Conservation (phyloP, 2,888 invertebrate species). For the Tetranychus piercei region DNA sequence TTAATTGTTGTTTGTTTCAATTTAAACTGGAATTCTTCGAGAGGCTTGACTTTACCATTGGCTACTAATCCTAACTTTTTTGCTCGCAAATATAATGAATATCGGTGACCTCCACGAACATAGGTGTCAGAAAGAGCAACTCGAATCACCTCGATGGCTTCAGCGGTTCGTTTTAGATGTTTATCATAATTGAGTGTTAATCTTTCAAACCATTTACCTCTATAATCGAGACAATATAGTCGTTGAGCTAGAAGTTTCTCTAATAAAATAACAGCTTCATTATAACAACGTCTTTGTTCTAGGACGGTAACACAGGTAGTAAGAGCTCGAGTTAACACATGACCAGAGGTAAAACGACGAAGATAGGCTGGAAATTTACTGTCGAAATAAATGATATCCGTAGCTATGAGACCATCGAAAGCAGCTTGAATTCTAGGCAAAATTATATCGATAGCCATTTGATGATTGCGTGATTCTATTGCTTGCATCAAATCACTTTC, state of each 20-base stretch:
- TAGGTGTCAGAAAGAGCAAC: conserved; percentile 31
- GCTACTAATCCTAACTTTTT: conserved; percentile 10
- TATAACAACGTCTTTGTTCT: conserved; percentile 35
- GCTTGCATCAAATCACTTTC: conserved; percentile 31
- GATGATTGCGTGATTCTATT: conserved; percentile 31
- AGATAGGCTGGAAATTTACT: conserved; percentile 38
- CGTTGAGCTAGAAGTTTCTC: conserved; percentile 39
- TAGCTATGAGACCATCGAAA: not conserved
- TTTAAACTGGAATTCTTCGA: conserved; percentile 13
- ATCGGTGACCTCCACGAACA: conserved; percentile 33
- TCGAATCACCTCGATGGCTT: conserved; percentile 32
- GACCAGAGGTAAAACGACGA: conserved; percentile 42
- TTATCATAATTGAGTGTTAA: conserved; percentile 44
- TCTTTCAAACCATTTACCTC: conserved; percentile 42
- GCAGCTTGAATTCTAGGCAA: conserved; percentile 11
- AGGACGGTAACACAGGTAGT: conserved; percentile 36
- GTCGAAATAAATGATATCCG: not conserved
- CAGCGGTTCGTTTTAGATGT: conserved; percentile 35
- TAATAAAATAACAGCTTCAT: conserved; percentile 39
- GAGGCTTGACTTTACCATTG: not conserved
- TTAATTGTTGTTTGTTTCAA: conserved; percentile 13
- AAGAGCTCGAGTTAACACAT: conserved; percentile 34
- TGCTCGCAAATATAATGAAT: conserved; percentile 29
- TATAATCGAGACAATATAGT: conserved; percentile 32
- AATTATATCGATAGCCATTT: conserved; percentile 29